Base-by-base conservation (phyloP, 2,113 vertebrate species). In the Pyxicephalus adspersus region DNA sequence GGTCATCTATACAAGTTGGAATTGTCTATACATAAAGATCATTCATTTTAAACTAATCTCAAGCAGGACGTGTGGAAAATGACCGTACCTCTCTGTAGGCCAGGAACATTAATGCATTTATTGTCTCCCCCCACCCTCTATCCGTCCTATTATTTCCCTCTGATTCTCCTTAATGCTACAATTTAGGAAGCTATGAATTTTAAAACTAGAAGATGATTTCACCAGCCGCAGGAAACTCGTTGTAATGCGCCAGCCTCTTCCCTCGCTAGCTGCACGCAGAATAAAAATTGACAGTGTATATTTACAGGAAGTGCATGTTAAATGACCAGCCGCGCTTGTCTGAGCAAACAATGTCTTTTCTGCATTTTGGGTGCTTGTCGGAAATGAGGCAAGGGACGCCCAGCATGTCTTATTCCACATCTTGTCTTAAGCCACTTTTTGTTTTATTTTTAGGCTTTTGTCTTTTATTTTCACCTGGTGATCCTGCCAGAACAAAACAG, bases 141-240 rank as follows among this genome's bases (percentile, higher is more conserved):
- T 25, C 64, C 68, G 25, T 73, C 60, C 58, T 64, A 81, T 64
- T 72, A 81, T 74, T 73, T 81, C 79, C 68, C 38, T 65, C 68
- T 81, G 79, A 81, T 72, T 81, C 68, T 52, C 79, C 68, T 72
- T 81, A 81, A 81, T 81, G 79, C 68, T 65, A 81, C 68, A 81
- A 81, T 81, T 81, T 81, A 74, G 79, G 79, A 81, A 81, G 78
- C 78, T 74, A 81, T 81, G 70, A 81, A 81, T 81, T 73, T 81
- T 81, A 81, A 81, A 81, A 81, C 79, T 81, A 38, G 68, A 81
- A 64, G 68, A 81, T 81, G 79, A 81, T 81, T 81, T 65, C 45
- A 23, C 13, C 58, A 74, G 68, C 79, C 60, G 68, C 68, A 34
- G 79, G 79, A 81, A 81, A 29, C 79, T 81, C 29, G 38, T 81